phyloP scores from a whole-genome alignment of 1,140 invertebrate genomes.

The Papilio glaucus region DNA sequence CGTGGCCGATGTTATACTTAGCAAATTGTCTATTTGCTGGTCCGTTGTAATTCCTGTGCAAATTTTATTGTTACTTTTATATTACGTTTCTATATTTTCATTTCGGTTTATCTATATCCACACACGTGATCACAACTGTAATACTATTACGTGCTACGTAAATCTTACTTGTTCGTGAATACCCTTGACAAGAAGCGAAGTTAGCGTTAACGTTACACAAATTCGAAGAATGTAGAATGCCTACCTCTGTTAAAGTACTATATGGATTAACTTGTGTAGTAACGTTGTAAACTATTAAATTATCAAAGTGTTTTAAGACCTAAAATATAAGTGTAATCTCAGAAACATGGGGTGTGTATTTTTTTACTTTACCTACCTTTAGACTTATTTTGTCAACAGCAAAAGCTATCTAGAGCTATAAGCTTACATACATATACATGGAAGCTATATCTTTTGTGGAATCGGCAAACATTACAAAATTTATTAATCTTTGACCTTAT shows the following conservation, averaged over 20 bases:
- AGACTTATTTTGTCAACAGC: too few species aligned
- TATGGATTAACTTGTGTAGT: too few species aligned
- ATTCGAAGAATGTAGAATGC: too few species aligned
- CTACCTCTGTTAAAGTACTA: too few species aligned
- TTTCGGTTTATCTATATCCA: too few species aligned
- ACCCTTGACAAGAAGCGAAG: not conserved
- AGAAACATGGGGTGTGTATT: too few species aligned
- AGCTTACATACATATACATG: not conserved
- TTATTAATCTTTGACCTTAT: not conserved
- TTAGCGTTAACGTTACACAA: too few species aligned
- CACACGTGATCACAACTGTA: too few species aligned
- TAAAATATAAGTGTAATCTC: too few species aligned
- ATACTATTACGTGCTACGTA: too few species aligned
- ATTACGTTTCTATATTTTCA: not conserved
- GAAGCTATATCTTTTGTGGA: not conserved
- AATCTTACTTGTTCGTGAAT: not conserved
- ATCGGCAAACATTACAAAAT: not conserved
- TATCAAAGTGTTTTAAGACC: too few species aligned
- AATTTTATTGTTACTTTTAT: conserved; percentile 30
- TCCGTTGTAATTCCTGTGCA: conserved; percentile 23
- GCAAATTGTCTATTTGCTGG: conserved; percentile 26
- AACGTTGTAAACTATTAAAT: too few species aligned
- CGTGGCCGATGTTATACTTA: conserved; percentile 18
- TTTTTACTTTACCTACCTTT: not conserved
- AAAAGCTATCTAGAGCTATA: not conserved